A percentile compares a stretch with the other conserved stretches of the same genome.
These are phyloP conservation scores for Sakesphorus luctuosus DNA, from an alignment of 2,113 vertebrate species.

Conservation along the genomic window DNA sequence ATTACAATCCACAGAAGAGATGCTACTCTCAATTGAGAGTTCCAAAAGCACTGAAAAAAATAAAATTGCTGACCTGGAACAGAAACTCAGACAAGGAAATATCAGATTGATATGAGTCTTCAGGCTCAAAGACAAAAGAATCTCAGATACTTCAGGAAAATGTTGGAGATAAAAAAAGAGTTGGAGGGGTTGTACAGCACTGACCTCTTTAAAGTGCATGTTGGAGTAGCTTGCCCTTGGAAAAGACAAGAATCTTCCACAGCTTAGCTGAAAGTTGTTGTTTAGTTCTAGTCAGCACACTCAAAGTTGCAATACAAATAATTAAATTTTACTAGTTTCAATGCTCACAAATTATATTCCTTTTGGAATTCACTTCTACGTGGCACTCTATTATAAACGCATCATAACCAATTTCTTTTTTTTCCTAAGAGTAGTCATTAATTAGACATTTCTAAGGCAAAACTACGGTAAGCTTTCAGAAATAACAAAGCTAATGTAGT, in stretches of 20 bases:
- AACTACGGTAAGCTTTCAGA: neutral
- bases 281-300: neutral
- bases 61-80: neutral
- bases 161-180: neutral
- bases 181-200: neutral
- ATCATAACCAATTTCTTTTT: neutral
- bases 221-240: neutral
- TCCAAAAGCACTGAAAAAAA: conserved; percentile 12
- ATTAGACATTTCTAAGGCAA: neutral
- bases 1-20: neutral
- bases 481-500: neutral
- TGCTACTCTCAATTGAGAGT: neutral
- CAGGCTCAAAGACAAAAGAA: neutral
- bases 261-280: neutral
- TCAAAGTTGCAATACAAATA: neutral
- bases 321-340: neutral
- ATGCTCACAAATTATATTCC: neutral
- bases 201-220: neutral
- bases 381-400: neutral
- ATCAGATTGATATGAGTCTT: neutral
- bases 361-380: neutral
- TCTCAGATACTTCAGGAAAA: conserved; percentile 1
- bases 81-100: conserved; percentile 18
- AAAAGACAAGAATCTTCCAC: neutral
- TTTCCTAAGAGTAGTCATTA: neutral